These are phyloP conservation scores for Mormyrus hasselquistii DNA, from an alignment of 2,797 vertebrate genomes.

Conservation along the genomic window DNA sequence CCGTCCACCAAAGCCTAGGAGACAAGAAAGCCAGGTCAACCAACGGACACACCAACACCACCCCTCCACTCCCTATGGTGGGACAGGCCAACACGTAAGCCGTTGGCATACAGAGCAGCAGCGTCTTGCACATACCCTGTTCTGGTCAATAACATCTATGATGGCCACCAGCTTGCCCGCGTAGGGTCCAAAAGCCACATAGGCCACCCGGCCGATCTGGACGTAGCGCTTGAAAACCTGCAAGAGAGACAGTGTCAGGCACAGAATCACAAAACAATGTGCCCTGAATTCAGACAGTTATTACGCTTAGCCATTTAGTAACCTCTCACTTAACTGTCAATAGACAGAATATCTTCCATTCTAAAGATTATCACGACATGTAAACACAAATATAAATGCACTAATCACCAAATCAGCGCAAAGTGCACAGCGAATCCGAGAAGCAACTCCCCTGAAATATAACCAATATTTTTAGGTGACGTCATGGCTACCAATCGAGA, in stretches of 20 bases:
- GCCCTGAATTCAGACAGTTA: background rate
- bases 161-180: constrained; percentile 92
- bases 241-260: background rate
- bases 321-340: background rate
- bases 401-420: background rate
- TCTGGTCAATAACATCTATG: constrained; percentile 95
- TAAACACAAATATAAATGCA: background rate
- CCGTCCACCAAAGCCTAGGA: constrained; percentile 87
- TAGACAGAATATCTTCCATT: background rate
- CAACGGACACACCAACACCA: background rate
- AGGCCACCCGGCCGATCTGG: constrained; percentile 91
- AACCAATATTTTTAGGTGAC: background rate
- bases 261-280: background rate
- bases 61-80: background rate
- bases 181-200: constrained; percentile 84
- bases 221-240: constrained; percentile 96
- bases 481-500: background rate
- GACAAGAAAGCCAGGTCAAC: background rate
- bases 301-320: background rate
- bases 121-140: constrained; percentile 62
- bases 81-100: background rate
- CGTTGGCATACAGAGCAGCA: background rate
- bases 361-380: background rate
- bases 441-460: background rate
- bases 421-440: background rate